phyloP scores from a whole-genome alignment of 2,113 vertebrate genomes.

The Mus pahari region DNA sequence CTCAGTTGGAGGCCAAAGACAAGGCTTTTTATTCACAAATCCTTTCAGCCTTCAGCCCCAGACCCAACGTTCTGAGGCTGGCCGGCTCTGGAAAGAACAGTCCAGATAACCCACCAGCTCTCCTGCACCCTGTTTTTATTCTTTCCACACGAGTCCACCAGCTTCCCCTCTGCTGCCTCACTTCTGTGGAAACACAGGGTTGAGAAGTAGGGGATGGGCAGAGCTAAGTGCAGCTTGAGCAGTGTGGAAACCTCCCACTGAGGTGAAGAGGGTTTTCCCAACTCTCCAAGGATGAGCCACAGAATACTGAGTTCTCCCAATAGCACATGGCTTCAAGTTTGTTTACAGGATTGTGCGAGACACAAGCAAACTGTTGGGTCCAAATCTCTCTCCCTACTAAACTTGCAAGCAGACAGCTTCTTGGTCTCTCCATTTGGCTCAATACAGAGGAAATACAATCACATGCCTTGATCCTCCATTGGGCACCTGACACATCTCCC shows the following conservation, averaged over 20 bases:
- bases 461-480: background rate
- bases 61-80: background rate
- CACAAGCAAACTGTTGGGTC: background rate
- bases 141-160: background rate
- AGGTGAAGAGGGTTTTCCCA: background rate
- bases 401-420: background rate
- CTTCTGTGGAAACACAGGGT: background rate
- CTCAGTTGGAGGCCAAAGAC: background rate
- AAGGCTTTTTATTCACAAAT: constrained; percentile 42
- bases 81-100: background rate
- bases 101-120: background rate
- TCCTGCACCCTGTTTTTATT: background rate
- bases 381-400: background rate
- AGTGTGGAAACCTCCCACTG: constrained; percentile 2
- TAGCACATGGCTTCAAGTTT: constrained; percentile 24
- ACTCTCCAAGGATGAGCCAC: background rate
- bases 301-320: background rate
- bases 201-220: background rate
- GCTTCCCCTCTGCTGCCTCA: constrained; percentile 1
- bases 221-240: constrained; percentile 2
- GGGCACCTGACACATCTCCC: constrained; percentile 9
- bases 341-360: background rate
- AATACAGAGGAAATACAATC: constrained; percentile 43
- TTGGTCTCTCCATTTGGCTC: background rate
- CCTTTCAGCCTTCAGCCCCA: background rate